A percentile compares a stretch with the other conserved stretches of the same genome.
phyloP scores from a whole-genome alignment of 2,888 invertebrate species.

The Stenchaetothrips biformis region DNA sequence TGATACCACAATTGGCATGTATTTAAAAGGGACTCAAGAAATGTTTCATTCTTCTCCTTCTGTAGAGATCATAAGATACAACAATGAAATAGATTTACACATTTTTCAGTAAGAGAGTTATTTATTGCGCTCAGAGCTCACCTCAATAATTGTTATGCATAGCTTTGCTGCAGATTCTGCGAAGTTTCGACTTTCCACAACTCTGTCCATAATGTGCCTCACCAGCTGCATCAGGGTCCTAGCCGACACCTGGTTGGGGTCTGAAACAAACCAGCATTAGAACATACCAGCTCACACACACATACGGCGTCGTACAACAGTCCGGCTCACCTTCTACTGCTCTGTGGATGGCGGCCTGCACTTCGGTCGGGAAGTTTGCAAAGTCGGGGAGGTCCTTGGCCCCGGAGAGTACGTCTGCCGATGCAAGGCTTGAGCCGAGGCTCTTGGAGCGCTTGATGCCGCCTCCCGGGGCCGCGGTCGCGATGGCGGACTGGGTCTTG shows the following conservation, averaged over 20 bases:
- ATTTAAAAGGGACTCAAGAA: constrained; percentile 81
- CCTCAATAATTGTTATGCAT: constrained; percentile 79
- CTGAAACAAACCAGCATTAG: constrained; percentile 44
- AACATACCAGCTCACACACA: not conserved
- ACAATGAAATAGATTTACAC: not conserved
- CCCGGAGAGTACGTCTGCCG: constrained; percentile 65
- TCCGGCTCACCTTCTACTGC: constrained; percentile 60
- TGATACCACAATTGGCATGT: constrained; percentile 88
- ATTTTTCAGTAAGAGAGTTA: not conserved
- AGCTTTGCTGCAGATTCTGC: constrained; percentile 79
- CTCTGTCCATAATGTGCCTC: constrained; percentile 71
- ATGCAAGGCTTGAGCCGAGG: constrained; percentile 71
- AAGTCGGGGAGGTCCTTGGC: constrained; percentile 63
- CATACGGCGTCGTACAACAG: not conserved
- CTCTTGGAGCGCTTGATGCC: constrained; percentile 78
- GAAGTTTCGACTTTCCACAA: constrained; percentile 72
- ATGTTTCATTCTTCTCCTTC: constrained; percentile 81
- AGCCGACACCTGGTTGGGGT: constrained; percentile 71
- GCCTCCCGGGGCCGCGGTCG: constrained; percentile 31
- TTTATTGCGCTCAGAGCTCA: constrained; percentile 37
- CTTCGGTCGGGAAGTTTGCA: constrained; percentile 67
- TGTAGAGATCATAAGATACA: constrained; percentile 39
- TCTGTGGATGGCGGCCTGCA: constrained; percentile 67
- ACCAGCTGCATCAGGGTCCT: constrained; percentile 80
- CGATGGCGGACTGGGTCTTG: constrained; percentile 33